A percentile compares a stretch with the other conserved stretches of the same genome.
phyloP scores from a whole-genome alignment of 2,113 vertebrate genomes.

The Sebastes schlegelii region DNA sequence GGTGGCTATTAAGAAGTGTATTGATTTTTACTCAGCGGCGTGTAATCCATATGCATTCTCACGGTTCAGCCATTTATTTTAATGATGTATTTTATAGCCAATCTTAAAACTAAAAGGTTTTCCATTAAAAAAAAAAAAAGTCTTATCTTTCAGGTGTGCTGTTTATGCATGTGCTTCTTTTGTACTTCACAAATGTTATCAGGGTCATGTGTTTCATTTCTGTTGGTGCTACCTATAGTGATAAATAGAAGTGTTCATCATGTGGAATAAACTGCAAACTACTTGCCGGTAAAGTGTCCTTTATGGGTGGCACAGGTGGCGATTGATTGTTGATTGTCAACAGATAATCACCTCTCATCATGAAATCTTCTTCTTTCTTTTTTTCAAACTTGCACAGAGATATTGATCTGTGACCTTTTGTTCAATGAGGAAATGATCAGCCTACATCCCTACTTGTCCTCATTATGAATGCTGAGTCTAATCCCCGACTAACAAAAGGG shows the following conservation, averaged over 20 bases:
- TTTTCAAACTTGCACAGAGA: constrained; percentile 23
- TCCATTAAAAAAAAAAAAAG: background rate
- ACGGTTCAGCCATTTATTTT: background rate
- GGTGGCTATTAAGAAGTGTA: background rate
- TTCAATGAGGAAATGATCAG: constrained; percentile 60
- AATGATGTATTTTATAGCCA: background rate
- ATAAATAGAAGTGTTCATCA: background rate
- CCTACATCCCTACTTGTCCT: constrained; percentile 53
- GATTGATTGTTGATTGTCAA: constrained; percentile 26
- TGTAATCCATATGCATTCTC: constrained; percentile 9
- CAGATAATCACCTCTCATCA: constrained; percentile 42
- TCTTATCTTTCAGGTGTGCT: background rate
- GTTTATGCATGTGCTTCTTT: background rate
- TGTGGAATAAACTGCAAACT: background rate
- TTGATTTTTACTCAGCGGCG: constrained; percentile 9
- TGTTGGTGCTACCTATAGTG: background rate
- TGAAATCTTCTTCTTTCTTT: constrained; percentile 14
- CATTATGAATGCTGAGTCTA: constrained; percentile 61
- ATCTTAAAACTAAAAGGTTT: background rate
- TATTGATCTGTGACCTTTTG: constrained; percentile 70
- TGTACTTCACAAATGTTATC: background rate
- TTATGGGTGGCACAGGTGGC: constrained; percentile 22
- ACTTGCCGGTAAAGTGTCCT: no score
- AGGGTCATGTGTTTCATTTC: background rate
- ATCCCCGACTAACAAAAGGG: constrained; percentile 65